Conservation (phyloP, 2,113 vertebrate genomes). For the Motacilla alba region DNA sequence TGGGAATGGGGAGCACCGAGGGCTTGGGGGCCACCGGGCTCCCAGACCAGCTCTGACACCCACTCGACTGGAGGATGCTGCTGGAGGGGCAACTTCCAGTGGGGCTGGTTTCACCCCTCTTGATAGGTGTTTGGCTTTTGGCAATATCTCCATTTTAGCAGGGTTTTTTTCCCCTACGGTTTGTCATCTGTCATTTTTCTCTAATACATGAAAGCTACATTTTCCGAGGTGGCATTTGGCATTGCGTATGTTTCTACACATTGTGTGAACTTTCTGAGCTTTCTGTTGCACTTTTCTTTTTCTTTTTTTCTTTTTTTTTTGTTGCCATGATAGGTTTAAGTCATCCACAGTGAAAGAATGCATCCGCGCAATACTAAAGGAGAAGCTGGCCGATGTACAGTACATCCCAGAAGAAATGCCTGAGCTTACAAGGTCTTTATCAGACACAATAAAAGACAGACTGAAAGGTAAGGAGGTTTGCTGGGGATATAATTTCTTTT, state of each 20-base stretch:
- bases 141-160: not conserved
- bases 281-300: not conserved
- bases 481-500: not conserved
- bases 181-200: not conserved
- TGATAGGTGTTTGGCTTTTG: not conserved
- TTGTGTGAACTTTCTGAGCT: not conserved
- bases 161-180: accelerated
- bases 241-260: accelerated
- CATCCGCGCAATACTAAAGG: conserved; percentile 82
- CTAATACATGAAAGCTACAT: not conserved
- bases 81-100: not conserved
- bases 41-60: not conserved
- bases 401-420: conserved; percentile 82
- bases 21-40: not conserved
- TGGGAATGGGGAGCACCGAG: accelerated
- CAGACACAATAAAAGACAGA: conserved; percentile 84
- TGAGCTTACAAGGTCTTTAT: conserved; percentile 76
- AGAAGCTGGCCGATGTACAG: conserved; percentile 73
- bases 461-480: conserved; percentile 81
- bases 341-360: conserved; percentile 82
- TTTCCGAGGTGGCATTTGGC: not conserved
- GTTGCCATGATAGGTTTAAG: conserved; percentile 78
- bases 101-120: not conserved
- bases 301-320: not conserved
- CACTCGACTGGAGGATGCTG: accelerated